Percentiles rank a stretch among this genome's conserved stretches.
phyloP scores from a whole-genome alignment of 2,113 vertebrate genomes.

The Heterochromis multidens region DNA sequence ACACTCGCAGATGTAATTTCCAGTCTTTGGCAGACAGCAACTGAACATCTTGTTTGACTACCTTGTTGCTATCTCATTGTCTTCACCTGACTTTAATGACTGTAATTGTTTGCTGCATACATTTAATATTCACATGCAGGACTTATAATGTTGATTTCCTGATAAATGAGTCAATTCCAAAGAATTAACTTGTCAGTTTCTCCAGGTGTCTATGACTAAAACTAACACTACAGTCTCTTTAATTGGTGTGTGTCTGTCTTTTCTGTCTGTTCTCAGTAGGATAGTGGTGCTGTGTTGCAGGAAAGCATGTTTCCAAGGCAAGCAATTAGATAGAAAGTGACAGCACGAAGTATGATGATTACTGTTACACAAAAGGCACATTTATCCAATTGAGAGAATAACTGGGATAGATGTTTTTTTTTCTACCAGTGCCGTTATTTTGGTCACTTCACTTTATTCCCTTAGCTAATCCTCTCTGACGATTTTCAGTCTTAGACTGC shows the following conservation, averaged over 20 bases:
- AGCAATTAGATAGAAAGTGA: conserved; percentile 77
- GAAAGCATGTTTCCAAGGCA: conserved; percentile 55
- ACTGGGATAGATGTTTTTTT: conserved; percentile 54
- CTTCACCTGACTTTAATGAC: not conserved
- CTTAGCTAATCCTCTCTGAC: conserved; percentile 82
- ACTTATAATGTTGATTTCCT: conserved; percentile 80
- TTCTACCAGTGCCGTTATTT: conserved; percentile 73
- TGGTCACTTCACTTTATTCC: conserved; percentile 73
- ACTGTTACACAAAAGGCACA: conserved; percentile 87
- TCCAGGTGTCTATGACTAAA: conserved; percentile 58
- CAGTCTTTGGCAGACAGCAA: not conserved
- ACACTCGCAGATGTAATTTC: not conserved
- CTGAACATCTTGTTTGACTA: conserved; percentile 11
- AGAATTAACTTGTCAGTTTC: conserved; percentile 72
- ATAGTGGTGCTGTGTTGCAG: conserved; percentile 42
- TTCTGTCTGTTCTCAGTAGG: conserved; percentile 53
- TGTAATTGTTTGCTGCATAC: conserved; percentile 11
- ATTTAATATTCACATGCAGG: not conserved
- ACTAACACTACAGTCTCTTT: conserved; percentile 36
- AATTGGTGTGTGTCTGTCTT: conserved; percentile 64
- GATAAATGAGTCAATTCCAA: conserved; percentile 79
- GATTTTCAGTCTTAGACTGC: conserved; percentile 79
- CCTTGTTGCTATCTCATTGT: not conserved
- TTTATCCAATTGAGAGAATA: conserved; percentile 91
- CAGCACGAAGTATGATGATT: conserved; percentile 88